Base-by-base conservation (phyloP, 1,140 invertebrate genomes). In the Macrosteles quadrilineatus region DNA sequence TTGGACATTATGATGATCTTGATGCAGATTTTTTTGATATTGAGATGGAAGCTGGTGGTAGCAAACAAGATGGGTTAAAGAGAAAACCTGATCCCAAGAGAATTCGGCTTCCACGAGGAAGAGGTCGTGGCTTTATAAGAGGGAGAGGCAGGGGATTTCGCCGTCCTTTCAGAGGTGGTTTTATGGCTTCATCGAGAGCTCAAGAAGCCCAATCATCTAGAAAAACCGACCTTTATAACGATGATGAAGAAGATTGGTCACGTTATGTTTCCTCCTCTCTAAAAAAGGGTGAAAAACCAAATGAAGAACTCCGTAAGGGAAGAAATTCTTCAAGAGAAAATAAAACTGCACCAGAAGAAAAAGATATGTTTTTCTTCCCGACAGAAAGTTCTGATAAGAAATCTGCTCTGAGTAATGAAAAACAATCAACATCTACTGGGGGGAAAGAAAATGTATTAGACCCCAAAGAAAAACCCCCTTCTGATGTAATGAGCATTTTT, bases 331-430 rank as follows among this genome's bases (percentile, higher is more conserved):
- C 55, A 59, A 59, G 2, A 59, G 55, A 59, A 29, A 6, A 27
- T 27, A 59, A 27, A 25, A 27, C 2, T 14, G 25, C 21, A 27
- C 55, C 25, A 59, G 55, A 59, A 27, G 55, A 59, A 11, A 11
- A 53, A 53, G 55, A 59, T 23, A 59, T 59, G 55, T 59, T 59
- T 29, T 59, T 6, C n/a, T 59, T 59, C 27, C 55, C 55, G 27
- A 6, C 47, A 11, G 47, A 50, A 11, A 50, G n/a, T 50, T 19
- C 17, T 4, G 47, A 50, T 19, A 30, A 59, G 6, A 23, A 25
- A 14, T 21, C 12, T 21, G 25, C 6, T 6, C 4, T 11, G 6
- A 59, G 23, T 11, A 29, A 29, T 21, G 23, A 59, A 27, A 59
- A 59, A 6, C 23, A 2, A 59, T 23, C 25, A 4, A 25, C 12